Evolutionary conservation across 1,140 invertebrate species (phyloP).

Genomic region (Magallana angulata): DNA sequence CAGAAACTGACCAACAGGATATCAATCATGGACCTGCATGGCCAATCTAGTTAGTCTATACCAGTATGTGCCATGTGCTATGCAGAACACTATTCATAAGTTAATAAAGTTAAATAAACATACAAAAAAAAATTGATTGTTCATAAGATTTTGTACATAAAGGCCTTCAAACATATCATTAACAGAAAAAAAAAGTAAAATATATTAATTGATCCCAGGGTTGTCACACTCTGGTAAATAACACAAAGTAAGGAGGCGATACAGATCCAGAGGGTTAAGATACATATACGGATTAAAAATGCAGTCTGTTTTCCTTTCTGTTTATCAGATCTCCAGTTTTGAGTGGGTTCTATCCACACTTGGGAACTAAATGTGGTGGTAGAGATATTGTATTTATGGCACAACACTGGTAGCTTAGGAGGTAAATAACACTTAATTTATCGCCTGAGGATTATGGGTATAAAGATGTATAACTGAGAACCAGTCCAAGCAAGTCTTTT

Average conservation of each 20-base stretch:
- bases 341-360: too few species aligned
- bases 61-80: too few species aligned
- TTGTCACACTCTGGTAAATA: not conserved
- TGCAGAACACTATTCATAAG: too few species aligned
- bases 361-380: not conserved
- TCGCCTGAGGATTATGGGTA: not conserved
- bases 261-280: not conserved
- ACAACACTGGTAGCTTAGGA: constrained; percentile 28
- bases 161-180: not conserved
- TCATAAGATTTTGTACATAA: not conserved
- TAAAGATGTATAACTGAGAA: not conserved
- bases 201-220: not conserved
- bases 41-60: too few species aligned
- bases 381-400: not conserved
- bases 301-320: not conserved
- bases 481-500: not conserved
- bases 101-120: too few species aligned
- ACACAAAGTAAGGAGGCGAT: not conserved
- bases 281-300: not conserved
- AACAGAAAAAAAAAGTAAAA: not conserved
- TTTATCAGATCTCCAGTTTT: too few species aligned
- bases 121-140: constrained; percentile 1
- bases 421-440: not conserved
- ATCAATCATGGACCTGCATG: too few species aligned
- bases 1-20: too few species aligned